Conservation (phyloP, 2,113 vertebrate genomes). For the Herpailurus yagouaroundi region DNA sequence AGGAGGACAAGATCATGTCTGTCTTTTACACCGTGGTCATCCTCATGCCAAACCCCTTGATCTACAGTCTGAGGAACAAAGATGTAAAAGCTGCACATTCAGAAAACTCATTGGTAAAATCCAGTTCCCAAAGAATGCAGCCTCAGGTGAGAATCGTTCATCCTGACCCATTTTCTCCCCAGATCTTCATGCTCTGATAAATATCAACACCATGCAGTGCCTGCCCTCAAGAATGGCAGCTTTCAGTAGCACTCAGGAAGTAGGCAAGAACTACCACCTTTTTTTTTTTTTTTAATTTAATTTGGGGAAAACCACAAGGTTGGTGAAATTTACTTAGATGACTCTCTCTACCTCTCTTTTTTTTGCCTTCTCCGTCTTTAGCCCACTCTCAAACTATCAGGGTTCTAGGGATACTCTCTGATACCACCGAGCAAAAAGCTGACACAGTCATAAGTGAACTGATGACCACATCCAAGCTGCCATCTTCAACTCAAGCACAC, state of each 20-base stretch:
- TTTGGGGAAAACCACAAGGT: background rate
- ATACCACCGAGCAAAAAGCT: background rate
- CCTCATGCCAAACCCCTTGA: conserved; percentile 78
- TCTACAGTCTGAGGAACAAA: conserved; percentile 79
- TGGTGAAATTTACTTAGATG: background rate
- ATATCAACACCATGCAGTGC: background rate
- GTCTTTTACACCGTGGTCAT: conserved; percentile 73
- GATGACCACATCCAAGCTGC: background rate
- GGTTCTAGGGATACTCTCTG: background rate
- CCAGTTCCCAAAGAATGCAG: background rate
- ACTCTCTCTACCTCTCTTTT: background rate
- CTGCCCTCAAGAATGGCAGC: background rate
- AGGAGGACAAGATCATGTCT: conserved; percentile 60
- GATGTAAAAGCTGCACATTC: conserved; percentile 68
- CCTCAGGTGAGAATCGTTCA: background rate
- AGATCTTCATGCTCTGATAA: background rate
- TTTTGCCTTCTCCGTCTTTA: background rate
- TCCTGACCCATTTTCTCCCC: background rate
- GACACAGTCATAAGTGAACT: background rate
- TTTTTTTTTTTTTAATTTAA: background rate
- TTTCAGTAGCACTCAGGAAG: background rate
- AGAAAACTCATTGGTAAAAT: conserved; percentile 27
- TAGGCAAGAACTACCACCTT: background rate
- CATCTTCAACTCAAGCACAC: background rate
- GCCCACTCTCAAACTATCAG: background rate